Evolutionary conservation across 1,140 invertebrate genomes (phyloP).

Genomic region (Drosophila aff.): DNA sequence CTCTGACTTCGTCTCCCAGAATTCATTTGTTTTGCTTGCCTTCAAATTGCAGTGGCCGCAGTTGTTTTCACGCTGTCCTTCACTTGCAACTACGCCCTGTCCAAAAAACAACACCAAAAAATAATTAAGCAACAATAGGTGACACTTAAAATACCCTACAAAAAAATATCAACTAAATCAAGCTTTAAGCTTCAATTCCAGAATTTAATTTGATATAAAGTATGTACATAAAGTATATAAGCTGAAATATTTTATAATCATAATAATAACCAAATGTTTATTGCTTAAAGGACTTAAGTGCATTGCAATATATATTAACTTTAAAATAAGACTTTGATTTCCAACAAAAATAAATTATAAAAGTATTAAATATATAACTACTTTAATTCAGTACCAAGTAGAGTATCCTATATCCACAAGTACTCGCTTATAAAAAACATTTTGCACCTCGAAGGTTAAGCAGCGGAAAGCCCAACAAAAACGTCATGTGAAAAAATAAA

Average conservation of each 20-base stretch:
- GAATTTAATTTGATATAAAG: too few species aligned
- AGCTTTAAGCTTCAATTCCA: too few species aligned
- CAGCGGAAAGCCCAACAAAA: conserved; percentile 53
- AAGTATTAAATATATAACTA: background rate
- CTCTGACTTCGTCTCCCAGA: conserved; percentile 36
- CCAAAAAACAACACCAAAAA: conserved; percentile 34
- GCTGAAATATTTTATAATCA: background rate
- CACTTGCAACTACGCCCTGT: conserved; percentile 66
- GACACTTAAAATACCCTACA: conserved; percentile 41
- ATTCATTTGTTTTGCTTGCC: conserved; percentile 60
- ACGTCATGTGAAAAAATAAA: conserved; percentile 6
- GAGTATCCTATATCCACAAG: conserved; percentile 28
- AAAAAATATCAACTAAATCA: background rate
- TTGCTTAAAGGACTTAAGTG: background rate
- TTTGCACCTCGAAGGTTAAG: conserved; percentile 73
- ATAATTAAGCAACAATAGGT: background rate
- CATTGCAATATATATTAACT: background rate
- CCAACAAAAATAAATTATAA: background rate
- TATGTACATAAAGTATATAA: background rate
- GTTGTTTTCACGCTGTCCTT: conserved; percentile 54
- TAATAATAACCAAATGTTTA: background rate
- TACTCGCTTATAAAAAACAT: conserved; percentile 49
- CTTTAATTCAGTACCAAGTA: background rate
- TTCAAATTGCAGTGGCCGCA: conserved; percentile 56
- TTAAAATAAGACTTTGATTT: background rate